Conservation (phyloP, 1,140 invertebrate species). For the Meloidogyne chitwoodi region DNA sequence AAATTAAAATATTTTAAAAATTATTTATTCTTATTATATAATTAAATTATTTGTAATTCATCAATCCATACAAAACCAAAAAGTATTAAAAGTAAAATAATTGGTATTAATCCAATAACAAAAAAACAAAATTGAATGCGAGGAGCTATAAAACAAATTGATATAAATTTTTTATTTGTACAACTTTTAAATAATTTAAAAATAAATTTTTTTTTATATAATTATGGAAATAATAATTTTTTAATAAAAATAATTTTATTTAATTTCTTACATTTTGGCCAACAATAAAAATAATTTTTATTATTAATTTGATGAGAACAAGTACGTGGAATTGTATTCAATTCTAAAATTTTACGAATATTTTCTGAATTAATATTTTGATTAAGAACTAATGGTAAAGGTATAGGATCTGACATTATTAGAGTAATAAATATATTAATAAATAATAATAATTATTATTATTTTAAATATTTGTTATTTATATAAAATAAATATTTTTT, state of each 20-base stretch:
- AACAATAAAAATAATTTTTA: not conserved
- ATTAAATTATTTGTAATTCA: constrained; percentile 12
- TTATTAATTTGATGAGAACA: not conserved
- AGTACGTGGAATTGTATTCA: not conserved
- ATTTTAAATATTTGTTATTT: no score
- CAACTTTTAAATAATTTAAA: not conserved
- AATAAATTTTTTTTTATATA: not conserved
- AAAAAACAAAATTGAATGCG: constrained; percentile 10
- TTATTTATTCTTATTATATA: not conserved
- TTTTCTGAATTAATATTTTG: not conserved
- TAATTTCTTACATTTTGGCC: not conserved
- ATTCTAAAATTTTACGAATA: not conserved
- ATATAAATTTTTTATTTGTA: not conserved
- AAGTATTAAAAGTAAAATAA: constrained; percentile 4
- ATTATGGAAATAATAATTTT: no score
- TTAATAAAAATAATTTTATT: no score
- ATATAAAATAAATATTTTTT: no score
- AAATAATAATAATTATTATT: no score
- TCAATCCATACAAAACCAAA: constrained; percentile 12
- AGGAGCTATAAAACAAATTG: not conserved
- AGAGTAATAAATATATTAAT: no score
- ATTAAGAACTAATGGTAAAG: not conserved
- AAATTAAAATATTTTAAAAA: no score
- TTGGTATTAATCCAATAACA: constrained; percentile 5
- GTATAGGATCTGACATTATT: not conserved